Evolutionary conservation across 2,113 vertebrate genomes (phyloP), one percentile per base, ranked within the genome.

Genomic region (Brachypodius melanocephalos): DNA sequence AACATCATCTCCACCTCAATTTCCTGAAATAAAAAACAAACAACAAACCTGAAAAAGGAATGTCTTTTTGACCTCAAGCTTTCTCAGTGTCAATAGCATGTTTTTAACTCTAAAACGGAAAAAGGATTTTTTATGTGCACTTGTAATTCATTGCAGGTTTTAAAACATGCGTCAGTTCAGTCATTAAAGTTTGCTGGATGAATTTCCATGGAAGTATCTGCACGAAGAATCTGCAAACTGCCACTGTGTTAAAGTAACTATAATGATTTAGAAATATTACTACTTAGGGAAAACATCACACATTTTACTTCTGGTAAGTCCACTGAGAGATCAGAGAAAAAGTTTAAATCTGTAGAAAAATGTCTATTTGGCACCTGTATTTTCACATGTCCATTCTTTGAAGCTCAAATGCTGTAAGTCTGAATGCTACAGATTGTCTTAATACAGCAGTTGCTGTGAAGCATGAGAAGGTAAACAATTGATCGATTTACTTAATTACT

Each of bases 191-290:
- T 66, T 29, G 58, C 29, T 38, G 14, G 24, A 66, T 61, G n/a
- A 83, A 76, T 69, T 91, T 58, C 73, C 34, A 28, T 34, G 26
- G 20, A 75, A 91, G 22, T 38, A 85, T 29, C 40, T 62, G 29
- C 58, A 73, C 28, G 55, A 83, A 94, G 74, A 91, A 90, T 48
- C 74, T 85, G 81, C 62, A 91, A 77, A 78, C n/a, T 77, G 55
- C 59, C 76, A n/a, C 62, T 69, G 14, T 3, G 4, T 69, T 68
- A 17, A 93, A 83, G n/a, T 81, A 62, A 78, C 9, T 46, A 46
- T 20, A 83, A 24, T 8, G 40, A 34, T 79, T 81, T 0, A 63
- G 36, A 91, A 96, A 71, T 77, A 69, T 9, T 76, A 74, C 19
- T 49, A 62, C 17, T 51, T 43, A 14, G 46, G 46, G 58, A 72